These are phyloP conservation scores for Galago senegalensis DNA, from an alignment of 2,797 vertebrate genomes.

Conservation along the genomic window DNA sequence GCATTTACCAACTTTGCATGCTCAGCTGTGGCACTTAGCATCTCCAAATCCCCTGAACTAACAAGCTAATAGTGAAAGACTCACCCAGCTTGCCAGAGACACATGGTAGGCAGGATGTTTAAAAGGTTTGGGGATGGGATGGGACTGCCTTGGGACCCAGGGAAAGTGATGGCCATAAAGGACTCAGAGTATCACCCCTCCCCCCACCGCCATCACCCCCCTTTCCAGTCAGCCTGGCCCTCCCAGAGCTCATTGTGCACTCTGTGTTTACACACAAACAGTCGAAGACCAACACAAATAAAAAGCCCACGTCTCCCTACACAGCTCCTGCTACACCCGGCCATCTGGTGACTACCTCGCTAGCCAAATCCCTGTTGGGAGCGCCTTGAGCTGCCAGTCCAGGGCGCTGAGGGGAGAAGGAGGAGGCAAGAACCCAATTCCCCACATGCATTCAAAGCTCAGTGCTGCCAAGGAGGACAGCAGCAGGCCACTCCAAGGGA, in stretches of 20 bases:
- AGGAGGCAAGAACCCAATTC: neutral
- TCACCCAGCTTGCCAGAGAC: neutral
- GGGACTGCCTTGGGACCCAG: neutral
- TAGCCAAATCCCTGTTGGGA: constrained; percentile 82
- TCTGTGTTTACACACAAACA: constrained; percentile 86
- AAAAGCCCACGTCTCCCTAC: constrained; percentile 85
- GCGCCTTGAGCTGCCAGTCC: constrained; percentile 75
- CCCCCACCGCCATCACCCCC: neutral
- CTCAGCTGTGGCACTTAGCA: neutral
- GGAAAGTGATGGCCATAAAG: neutral
- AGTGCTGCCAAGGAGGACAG: neutral
- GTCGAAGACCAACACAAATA: constrained; percentile 86
- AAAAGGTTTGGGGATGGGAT: neutral
- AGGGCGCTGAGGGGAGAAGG: constrained; percentile 58
- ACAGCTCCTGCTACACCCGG: constrained; percentile 84
- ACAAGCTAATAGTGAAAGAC: neutral
- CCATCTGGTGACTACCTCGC: constrained; percentile 85
- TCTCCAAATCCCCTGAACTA: neutral
- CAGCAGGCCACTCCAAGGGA: neutral
- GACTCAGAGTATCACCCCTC: neutral
- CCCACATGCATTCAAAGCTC: neutral
- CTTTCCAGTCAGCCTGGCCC: constrained; percentile 66
- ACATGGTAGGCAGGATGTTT: neutral
- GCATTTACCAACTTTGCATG: neutral
- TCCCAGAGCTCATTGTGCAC: constrained; percentile 79